A percentile compares a stretch with the other conserved stretches of the same genome.
Evolutionary conservation across 2,113 vertebrate species (phyloP).

Genomic region (Podarcis cretensis): DNA sequence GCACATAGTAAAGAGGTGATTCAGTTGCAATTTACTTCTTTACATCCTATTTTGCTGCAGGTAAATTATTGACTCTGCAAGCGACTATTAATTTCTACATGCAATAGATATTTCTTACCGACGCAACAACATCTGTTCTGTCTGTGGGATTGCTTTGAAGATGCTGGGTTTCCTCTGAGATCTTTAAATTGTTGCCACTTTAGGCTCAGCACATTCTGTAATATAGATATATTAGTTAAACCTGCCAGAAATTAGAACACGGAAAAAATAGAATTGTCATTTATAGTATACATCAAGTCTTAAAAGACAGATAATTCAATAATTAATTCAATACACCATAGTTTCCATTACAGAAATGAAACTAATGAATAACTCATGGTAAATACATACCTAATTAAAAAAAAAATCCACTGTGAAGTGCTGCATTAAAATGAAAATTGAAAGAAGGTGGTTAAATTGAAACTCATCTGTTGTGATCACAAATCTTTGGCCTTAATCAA

Average conservation of each 20-base stretch:
- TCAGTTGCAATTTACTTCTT: neutral
- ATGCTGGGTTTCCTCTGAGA: conserved; percentile 14
- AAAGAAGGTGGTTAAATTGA: neutral
- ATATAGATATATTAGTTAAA: neutral
- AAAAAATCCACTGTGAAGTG: neutral
- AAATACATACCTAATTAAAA: conserved; percentile 38
- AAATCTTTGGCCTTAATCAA: neutral
- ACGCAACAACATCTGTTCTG: conserved; percentile 39
- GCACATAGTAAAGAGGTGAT: neutral
- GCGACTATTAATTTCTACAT: neutral
- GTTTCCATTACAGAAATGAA: conserved; percentile 36
- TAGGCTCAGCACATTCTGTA: too few relatives aligned
- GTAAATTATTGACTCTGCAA: neutral
- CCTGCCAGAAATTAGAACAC: conserved; percentile 13
- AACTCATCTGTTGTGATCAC: neutral
- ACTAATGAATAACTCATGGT: conserved; percentile 38
- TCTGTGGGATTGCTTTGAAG: conserved; percentile 6
- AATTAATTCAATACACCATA: conserved; percentile 19
- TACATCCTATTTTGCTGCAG: neutral
- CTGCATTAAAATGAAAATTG: conserved; percentile 8
- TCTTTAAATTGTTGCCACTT: neutral
- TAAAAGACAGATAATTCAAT: conserved; percentile 56
- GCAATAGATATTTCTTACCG: conserved; percentile 4
- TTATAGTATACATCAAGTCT: conserved; percentile 35
- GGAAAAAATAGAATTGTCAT: conserved; percentile 42